Base-by-base conservation (phyloP, 2,797 vertebrate species). In the Sternarchorhynchus goeldii region DNA sequence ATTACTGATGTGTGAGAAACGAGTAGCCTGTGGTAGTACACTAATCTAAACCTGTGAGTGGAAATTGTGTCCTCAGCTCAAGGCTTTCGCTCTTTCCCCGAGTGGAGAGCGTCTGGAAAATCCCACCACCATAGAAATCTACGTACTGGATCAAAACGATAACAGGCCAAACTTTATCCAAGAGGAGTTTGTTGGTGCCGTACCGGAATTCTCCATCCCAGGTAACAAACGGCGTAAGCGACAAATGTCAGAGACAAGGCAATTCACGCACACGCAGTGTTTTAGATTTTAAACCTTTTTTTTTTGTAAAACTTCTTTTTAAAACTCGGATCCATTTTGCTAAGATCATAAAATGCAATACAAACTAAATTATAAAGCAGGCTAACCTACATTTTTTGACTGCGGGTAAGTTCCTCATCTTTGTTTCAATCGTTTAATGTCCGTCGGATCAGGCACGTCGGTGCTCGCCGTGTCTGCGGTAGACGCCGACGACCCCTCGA, bases 111-210 rank as follows among this genome's bases (percentile, higher is more conserved):
- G 95, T 6, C 90, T 99, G 63, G 97, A 99, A 87, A 97, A 97
- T 21, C 96, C 97, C 3, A 96, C 97, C 0, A 97, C 95, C 85
- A 94, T 99, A 79, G 96, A 99, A 92, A 98, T 99, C 2, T 90
- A 98, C 17, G 97, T 99, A 55, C 89, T 99, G 88, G 97, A 99
- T 84, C 97, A 98, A 93, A 99, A 99, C 0, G 97, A 99, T 93
- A 97, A 99, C 92, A 92, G 95, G 70, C 97, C 97, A 0, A 85
- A 87, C 45, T 99, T 99, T 89, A 88, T 73, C 70, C 89, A 93
- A 77, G 90, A 89, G 0, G 85, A 89, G 6, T 98, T 98, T 84
- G 82, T 76, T 0, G 96, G 95, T 2, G 84, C 4, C 0, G 93
- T 99, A 74, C 64, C 92, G 7, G 97, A 99, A 88, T 96, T 96